Conservation (phyloP, 2,888 invertebrate genomes). For the Furcula furcula region DNA sequence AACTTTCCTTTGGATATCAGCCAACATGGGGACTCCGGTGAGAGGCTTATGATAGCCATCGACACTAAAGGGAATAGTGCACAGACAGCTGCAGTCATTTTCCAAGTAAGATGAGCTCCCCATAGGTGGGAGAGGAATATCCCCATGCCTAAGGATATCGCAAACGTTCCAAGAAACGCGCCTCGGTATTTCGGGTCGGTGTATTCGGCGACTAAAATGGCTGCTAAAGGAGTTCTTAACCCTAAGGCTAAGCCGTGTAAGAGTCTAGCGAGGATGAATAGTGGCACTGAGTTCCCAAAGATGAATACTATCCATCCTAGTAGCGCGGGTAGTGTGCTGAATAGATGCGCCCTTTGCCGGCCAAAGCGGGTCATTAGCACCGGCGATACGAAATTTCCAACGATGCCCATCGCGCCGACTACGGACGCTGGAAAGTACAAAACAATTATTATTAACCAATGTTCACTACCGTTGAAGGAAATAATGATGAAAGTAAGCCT, state of each 20-base stretch:
- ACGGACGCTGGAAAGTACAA: constrained; percentile 73
- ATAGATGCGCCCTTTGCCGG: constrained; percentile 78
- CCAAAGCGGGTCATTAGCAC: constrained; percentile 82
- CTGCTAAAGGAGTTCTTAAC: constrained; percentile 74
- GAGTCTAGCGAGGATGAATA: constrained; percentile 65
- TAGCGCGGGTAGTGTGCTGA: constrained; percentile 73
- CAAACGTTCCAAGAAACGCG: constrained; percentile 82
- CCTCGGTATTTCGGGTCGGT: constrained; percentile 84
- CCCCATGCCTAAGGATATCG: constrained; percentile 83
- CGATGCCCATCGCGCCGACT: constrained; percentile 72
- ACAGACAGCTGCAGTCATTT: constrained; percentile 79
- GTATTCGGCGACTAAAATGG: constrained; percentile 82
- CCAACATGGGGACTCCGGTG: constrained; percentile 86
- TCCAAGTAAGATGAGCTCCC: constrained; percentile 84
- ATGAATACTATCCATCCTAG: constrained; percentile 73
- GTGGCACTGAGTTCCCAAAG: constrained; percentile 61
- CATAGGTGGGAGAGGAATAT: constrained; percentile 84
- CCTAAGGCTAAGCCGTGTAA: constrained; percentile 79
- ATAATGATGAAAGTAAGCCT: no score
- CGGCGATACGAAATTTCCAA: constrained; percentile 73
- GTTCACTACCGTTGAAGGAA: no score
- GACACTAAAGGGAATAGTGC: constrained; percentile 72
- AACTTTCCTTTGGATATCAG: constrained; percentile 81
- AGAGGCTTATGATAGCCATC: constrained; percentile 68
- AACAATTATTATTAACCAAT: no score